Evolutionary conservation across 2,113 vertebrate species (phyloP), one percentile per base, ranked within the genome.

Genomic region (Cynopterus brachyotis): DNA sequence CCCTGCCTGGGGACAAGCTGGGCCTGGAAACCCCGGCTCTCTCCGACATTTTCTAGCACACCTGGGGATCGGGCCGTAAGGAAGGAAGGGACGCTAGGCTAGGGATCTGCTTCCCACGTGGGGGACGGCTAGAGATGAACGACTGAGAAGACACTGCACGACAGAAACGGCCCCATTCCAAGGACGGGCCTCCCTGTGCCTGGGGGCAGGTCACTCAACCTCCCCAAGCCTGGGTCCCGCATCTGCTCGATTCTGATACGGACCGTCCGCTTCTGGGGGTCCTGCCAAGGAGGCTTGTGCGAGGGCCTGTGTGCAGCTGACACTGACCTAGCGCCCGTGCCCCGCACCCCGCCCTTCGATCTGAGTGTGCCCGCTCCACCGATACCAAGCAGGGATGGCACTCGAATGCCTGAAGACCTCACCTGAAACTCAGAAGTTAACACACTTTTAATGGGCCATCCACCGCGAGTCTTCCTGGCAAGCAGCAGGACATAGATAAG

Each of bases 251-350:
- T 42, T 62, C 3, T 5, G 10, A 20, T 19, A 19, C 2, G 13
- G 37, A 57, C 78, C 9, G 1, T 8, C 24, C 32, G 37, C 53
- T 26, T 10, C 28, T 26, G 42, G 55, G 24, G 28, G 35, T 16
- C 15, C 42, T n/a, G 26, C 53, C 26, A 40, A 50, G n/a, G 8
- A 12, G 47, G 47, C 47, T 4, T 20, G n/a, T 15, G 15, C 6
- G 10, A 32, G 32, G 69, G n/a, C 40, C n/a, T 60, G 50, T 5
- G 2, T 0, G 4, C 1, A 11, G 15, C 0, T 40, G 47, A n/a
- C 1, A 53, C 9, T 20, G 5, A 37, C 15, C 32, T 6, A 16
- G 40, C 8, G 64, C 9, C 10, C 17, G 7, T 11, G 8, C 37
- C 28, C 2, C 9, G 9, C 13, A 3, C 8, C 53, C 7, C 35